These are phyloP conservation scores for Apamea monoglypha DNA, from an alignment of 2,888 invertebrate species.

Conservation along the genomic window DNA sequence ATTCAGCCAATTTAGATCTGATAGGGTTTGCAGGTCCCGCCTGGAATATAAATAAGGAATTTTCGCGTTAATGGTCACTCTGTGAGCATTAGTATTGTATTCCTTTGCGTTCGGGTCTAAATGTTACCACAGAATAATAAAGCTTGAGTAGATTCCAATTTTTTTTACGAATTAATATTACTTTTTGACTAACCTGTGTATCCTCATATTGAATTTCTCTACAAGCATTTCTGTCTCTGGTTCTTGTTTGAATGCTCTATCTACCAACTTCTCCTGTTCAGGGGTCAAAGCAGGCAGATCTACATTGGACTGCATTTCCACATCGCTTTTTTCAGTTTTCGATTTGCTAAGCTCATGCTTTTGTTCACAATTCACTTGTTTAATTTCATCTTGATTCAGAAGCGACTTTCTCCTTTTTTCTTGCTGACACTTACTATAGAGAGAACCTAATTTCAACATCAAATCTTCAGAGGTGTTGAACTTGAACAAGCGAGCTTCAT, in stretches of 20 bases:
- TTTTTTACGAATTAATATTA: background rate
- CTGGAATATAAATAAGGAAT: constrained; percentile 76
- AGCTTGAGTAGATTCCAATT: too few relatives aligned
- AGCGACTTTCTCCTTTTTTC: constrained; percentile 1
- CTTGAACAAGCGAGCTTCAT: constrained; percentile 20
- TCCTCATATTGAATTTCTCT: constrained; percentile 87
- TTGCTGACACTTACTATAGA: constrained; percentile 9
- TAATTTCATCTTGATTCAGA: background rate
- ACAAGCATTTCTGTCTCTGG: constrained; percentile 91
- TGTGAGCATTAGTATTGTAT: background rate
- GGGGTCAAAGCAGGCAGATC: constrained; percentile 91
- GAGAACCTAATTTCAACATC: constrained; percentile 27
- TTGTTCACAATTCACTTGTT: background rate
- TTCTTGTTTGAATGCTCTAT: constrained; percentile 90
- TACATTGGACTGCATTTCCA: constrained; percentile 82
- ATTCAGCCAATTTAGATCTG: constrained; percentile 97
- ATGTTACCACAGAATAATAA: too few relatives aligned
- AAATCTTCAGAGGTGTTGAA: constrained; percentile 45
- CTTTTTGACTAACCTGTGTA: constrained; percentile 80
- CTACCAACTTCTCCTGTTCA: constrained; percentile 91
- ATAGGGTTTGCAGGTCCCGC: constrained; percentile 95
- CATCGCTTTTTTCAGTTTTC: constrained; percentile 80
- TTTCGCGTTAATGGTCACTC: background rate
- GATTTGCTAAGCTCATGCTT: constrained; percentile 87
- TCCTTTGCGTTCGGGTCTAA: background rate